Percentiles rank a stretch among this genome's conserved stretches.
Conservation (phyloP, 2,888 invertebrate species). For the Ophion slaviceki region DNA sequence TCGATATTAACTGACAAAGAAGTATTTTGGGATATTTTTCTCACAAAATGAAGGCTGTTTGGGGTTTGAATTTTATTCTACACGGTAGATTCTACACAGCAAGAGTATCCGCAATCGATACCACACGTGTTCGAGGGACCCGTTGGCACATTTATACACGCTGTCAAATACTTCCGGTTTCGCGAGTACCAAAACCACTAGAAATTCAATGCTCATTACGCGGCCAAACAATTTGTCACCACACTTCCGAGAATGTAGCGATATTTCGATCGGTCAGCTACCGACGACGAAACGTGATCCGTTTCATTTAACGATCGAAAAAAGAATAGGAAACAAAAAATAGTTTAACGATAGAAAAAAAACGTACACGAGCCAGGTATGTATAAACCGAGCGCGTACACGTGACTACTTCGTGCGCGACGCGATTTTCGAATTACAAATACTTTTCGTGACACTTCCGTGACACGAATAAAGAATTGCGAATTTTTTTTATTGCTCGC, state of each 20-base stretch:
- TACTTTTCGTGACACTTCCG: conserved; percentile 73
- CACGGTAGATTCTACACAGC: too few relatives aligned
- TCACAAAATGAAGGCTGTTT: too few relatives aligned
- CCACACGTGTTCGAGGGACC: too few relatives aligned
- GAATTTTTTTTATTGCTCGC: conserved; percentile 27
- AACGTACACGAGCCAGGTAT: neutral
- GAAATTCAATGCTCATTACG: neutral
- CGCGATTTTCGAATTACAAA: conserved; percentile 76
- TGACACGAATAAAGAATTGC: conserved; percentile 71
- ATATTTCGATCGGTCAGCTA: conserved; percentile 27
- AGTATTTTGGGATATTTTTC: too few relatives aligned
- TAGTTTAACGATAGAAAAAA: neutral
- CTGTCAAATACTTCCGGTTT: neutral
- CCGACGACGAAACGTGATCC: conserved; percentile 12
- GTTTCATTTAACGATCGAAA: conserved; percentile 7
- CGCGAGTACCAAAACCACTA: neutral
- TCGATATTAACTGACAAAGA: too few relatives aligned
- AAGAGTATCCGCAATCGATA: too few relatives aligned
- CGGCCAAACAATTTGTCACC: neutral
- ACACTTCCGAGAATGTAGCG: conserved; percentile 2
- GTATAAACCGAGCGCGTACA: conserved; percentile 20
- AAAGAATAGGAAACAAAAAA: neutral
- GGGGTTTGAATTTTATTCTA: too few relatives aligned
- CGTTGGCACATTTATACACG: neutral
- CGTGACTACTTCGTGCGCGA: conserved; percentile 42